Base-by-base conservation (phyloP, 2,888 invertebrate genomes). In the Tiliacea aurago region DNA sequence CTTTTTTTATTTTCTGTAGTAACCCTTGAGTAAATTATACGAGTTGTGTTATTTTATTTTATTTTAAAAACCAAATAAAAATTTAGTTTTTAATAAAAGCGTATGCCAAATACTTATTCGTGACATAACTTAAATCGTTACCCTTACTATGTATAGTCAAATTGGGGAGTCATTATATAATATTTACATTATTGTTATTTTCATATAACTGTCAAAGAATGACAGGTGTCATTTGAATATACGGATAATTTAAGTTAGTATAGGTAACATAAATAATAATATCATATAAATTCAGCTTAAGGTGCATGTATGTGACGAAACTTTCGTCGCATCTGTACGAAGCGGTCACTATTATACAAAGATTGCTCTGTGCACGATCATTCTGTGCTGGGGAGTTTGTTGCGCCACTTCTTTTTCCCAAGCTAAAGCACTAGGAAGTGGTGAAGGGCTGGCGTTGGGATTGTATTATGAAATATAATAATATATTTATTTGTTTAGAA, bases 1-100 rank as follows among this genome's bases (percentile, higher is more conserved):
- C n/a, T n/a, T 33, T 55, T 55, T 66, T 53, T 63, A 51, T 67
- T 67, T 43, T 67, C n/a, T 13, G n/a, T 66, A 13, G n/a, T n/a
- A n/a, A 9, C 9, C 41, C 7, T 41, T 41, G 9, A 41, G 9
- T 63, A 13, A 15, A n/a, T n/a, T n/a, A 37, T 18, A 64, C n/a
- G 4, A n/a, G 15, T 49, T 49, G 13, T 20, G 5, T 15, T 51
- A 33, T 13, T 28, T 45, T 18, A 7, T 37, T 20, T 63, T 20
- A 20, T n/a, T n/a, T n/a, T n/a, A n/a, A 7, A 2, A 28, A 63
- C 45, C 37, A 59, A 4, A 37, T 4, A 6, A 20, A 6, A 11
- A 3, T 20, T 10, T 4, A 10, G 49, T 10, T 51, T 51, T 10
- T 1, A 10, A 51, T n/a, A n/a, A 10, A 51, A 10, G 49, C 37